Conservation (phyloP, 2,797 vertebrate species). For the Myripristis murdjan region DNA sequence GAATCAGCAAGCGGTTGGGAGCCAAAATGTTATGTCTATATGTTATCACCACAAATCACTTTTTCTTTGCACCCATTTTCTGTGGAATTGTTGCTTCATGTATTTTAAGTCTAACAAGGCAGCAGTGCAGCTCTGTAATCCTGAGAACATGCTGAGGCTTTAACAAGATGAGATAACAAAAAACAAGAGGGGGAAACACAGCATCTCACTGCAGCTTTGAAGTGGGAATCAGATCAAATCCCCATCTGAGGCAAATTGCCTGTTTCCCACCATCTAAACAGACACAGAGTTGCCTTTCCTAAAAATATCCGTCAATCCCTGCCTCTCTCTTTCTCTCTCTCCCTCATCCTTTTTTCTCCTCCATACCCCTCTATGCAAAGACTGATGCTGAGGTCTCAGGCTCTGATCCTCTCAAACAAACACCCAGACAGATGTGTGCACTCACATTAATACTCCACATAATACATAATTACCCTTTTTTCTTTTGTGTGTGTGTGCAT, state of each 20-base stretch:
- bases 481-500: neutral
- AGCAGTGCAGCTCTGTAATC: constrained; percentile 50
- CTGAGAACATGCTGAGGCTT: constrained; percentile 62
- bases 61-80: constrained; percentile 22
- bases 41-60: neutral
- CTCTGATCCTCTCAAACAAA: constrained; percentile 34
- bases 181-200: constrained; percentile 55
- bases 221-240: constrained; percentile 73
- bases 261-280: constrained; percentile 59
- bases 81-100: neutral
- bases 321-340: constrained; percentile 20
- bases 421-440: neutral
- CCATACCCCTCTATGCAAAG: constrained; percentile 25
- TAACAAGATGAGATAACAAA: constrained; percentile 60
- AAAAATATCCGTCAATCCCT: constrained; percentile 67
- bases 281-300: constrained; percentile 58
- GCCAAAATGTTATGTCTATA: neutral
- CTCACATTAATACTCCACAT: neutral
- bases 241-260: constrained; percentile 55
- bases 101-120: constrained; percentile 48
- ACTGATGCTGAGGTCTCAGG: constrained; percentile 38
- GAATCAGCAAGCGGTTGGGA: too few relatives aligned
- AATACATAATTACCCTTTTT: too few relatives aligned
- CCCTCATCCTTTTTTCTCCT: neutral
- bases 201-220: constrained; percentile 63